Base-by-base conservation (phyloP, 2,113 vertebrate genomes). In the Chaenocephalus aceratus region DNA sequence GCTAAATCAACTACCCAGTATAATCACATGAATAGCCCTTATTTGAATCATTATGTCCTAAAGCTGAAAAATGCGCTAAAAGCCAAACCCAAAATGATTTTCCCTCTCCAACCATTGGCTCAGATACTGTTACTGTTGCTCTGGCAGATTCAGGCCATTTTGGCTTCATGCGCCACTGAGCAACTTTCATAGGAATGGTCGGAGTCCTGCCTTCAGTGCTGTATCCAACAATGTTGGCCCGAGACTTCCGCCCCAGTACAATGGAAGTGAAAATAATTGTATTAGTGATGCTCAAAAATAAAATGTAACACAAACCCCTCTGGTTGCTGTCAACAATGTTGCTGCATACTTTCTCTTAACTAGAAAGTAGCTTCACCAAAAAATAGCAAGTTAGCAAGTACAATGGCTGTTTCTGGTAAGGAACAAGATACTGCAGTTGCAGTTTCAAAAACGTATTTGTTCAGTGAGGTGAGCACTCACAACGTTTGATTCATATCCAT, bases 241-340 rank as follows among this genome's bases (percentile, higher is more conserved):
- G 36, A 63, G 49, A 3, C 45, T 34, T 72, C 7, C 21, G 8
- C n/a, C 14, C 5, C 49, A 23, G 1, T 63, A 18, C 4, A 61
- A 52, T 52, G 57, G 71, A 73, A 21, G 12, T 52, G 12, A 60
- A 23, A 51, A 30, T 26, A 72, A 23, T 72, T 72, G 6, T 2
- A 21, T 52, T 61, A 41, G 56, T 34, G 2, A 30, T 44, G 18
- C 60, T 46, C 11, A 8, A 58, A 65, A 66, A 61, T 64, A 0
- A 10, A 4, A 14, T 46, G 15, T 5, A 48, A 26, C 48, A 30
- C 3, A 49, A 69, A 45, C 9, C 48, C 52, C 16, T 12, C 26
- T 45, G 15, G 14, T 44, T 68, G 3, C 18, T 44, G 18, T 26
- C 34, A 56, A 21, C 21, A 9, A 16, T 30, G 14, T 65, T 51